Evolutionary conservation across 2,113 vertebrate species (phyloP), one percentile per base, ranked within the genome.

Genomic region (Galbula dea): DNA sequence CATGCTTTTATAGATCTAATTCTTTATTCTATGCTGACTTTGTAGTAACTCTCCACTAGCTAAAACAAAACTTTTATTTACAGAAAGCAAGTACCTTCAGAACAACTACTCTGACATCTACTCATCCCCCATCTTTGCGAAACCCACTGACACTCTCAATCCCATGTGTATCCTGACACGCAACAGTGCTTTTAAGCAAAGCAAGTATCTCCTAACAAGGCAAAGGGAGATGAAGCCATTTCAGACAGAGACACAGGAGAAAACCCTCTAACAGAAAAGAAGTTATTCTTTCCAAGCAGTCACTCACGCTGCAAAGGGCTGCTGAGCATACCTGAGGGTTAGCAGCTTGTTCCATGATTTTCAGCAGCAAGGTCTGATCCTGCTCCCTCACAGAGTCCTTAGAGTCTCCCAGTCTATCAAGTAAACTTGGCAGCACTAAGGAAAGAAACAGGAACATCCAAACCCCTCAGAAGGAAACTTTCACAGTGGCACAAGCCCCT

Each of bases 311-410:
- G 20, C 37, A 22, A 36, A 67, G 17, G 15, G 6, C 6, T 16
- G 3, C 81, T 80, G 0, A 61, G 88, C 78, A n/a, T 95, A 98
- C 98, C 99, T 99, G 99, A 57, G 99, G 99, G 52, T 97, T 98
- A 96, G 98, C 97, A 90, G 98, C 97, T 93, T 99, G 98, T 69
- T 99, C 99, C 99, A 99, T 99, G 94, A 99, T 99, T 97, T 99
- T 99, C 37, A 99, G 97, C 96, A 99, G 98, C 97, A 99, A 97
- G 15, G 96, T 97, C 92, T 99, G 99, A 97, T 99, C 99, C 89
- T 99, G 99, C 68, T 99, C 99, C 95, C 99, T 97, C 57, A 99
- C 99, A 0, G 98, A 99, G 93, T 99, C 99, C 96, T 99, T 99
- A 74, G 99, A 97, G 90, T 99, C 99, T 62, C 99, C 99, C 96